Conservation (phyloP, 2,113 vertebrate species). For the Gavialis gangeticus region DNA sequence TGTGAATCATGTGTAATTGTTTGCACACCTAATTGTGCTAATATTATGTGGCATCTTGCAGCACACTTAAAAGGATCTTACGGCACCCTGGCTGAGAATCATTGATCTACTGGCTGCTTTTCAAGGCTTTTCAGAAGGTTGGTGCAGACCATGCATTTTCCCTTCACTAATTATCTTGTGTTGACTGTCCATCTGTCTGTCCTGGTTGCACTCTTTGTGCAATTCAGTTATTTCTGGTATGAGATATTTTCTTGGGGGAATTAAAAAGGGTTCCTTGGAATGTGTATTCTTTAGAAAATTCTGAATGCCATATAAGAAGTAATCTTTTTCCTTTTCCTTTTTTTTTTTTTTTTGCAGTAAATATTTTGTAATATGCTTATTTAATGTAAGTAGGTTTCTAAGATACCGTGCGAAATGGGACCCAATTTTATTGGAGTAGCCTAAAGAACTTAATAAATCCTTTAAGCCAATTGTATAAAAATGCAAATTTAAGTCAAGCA, state of each 20-base stretch:
- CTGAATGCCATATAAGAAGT: conserved; percentile 16
- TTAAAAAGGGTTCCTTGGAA: conserved; percentile 29
- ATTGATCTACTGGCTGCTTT: neutral
- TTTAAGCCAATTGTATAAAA: conserved; percentile 82
- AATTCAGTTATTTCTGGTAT: neutral
- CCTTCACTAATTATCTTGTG: neutral
- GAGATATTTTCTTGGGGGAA: neutral
- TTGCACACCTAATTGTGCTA: too few species aligned
- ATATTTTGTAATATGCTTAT: conserved; percentile 55
- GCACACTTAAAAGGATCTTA: too few species aligned
- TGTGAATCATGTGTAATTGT: too few species aligned
- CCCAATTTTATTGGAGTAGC: conserved; percentile 66
- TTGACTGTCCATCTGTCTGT: rapidly evolving
- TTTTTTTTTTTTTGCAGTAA: neutral
- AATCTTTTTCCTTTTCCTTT: neutral
- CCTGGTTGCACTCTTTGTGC: neutral
- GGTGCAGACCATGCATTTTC: neutral
- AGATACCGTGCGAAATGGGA: conserved; percentile 6
- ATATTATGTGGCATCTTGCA: too few species aligned
- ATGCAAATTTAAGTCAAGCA: conserved; percentile 84
- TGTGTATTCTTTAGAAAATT: conserved; percentile 15
- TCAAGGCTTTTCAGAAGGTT: neutral
- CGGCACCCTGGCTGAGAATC: neutral
- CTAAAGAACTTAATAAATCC: conserved; percentile 75
- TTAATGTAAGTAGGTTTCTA: conserved; percentile 48